These are phyloP conservation scores for Pogonomyrmex barbatus DNA, from an alignment of 1,140 invertebrate species.

Conservation along the genomic window DNA sequence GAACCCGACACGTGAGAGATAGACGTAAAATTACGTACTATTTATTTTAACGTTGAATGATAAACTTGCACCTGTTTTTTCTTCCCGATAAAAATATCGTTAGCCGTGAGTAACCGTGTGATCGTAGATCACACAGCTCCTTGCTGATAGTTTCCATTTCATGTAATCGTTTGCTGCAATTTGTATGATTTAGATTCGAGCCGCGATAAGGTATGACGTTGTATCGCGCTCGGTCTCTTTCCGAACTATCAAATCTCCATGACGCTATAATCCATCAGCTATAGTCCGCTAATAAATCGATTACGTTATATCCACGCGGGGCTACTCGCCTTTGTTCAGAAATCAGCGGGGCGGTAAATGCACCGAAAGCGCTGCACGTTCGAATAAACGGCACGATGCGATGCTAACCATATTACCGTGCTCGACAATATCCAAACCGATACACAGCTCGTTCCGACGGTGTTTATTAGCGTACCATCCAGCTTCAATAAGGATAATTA, in stretches of 20 bases:
- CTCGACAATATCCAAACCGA: conserved; percentile 63
- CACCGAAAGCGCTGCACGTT: conserved; percentile 63
- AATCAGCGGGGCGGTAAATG: conserved; percentile 65
- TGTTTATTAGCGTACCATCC: conserved; percentile 52
- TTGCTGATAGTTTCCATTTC: background rate
- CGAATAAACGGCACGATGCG: conserved; percentile 66
- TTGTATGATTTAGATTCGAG: conserved; percentile 4
- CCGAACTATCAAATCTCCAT: conserved; percentile 11
- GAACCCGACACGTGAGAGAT: conserved; percentile 6
- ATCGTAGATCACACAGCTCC: background rate
- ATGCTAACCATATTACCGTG: conserved; percentile 65
- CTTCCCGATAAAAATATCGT: conserved; percentile 7
- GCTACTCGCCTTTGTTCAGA: conserved; percentile 69
- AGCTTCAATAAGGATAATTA: conserved; percentile 39
- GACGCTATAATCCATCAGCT: conserved; percentile 60
- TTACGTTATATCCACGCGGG: conserved; percentile 61
- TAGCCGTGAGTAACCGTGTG: background rate
- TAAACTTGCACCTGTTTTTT: conserved; percentile 20
- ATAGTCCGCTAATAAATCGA: conserved; percentile 65
- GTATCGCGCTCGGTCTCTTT: conserved; percentile 4
- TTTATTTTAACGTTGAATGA: conserved; percentile 14
- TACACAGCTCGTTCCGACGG: conserved; percentile 58
- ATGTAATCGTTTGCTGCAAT: conserved; percentile 10
- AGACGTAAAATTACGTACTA: background rate
- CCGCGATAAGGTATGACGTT: background rate